Percentiles rank a stretch among this genome's conserved stretches.
phyloP scores from a whole-genome alignment of 2,888 invertebrate genomes.

The Xestia xanthographa region DNA sequence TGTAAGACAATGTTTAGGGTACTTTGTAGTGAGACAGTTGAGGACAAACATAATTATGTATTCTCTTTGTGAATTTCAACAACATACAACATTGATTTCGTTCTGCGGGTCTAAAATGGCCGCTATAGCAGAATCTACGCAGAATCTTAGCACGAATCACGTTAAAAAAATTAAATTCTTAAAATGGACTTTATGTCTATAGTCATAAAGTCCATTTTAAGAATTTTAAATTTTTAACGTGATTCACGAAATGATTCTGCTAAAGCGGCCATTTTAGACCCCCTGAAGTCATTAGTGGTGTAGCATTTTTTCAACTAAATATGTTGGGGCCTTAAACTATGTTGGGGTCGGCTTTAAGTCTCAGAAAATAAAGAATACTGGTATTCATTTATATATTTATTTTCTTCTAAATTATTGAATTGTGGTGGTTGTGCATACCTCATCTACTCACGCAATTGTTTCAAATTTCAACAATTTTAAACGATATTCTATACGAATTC shows the following conservation, averaged over 20 bases:
- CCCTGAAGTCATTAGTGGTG: not conserved
- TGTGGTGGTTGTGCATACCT: not conserved
- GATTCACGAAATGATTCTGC: too few species aligned
- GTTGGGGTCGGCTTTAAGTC: not conserved
- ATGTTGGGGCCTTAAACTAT: not conserved
- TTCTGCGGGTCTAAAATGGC: too few species aligned
- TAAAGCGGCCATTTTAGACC: too few species aligned
- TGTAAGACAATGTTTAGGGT: slow-evolving; percentile 21
- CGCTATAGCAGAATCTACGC: too few species aligned
- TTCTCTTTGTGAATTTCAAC: not conserved
- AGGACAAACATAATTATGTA: not conserved
- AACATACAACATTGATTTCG: not conserved
- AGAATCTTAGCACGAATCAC: too few species aligned
- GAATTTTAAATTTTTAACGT: too few species aligned
- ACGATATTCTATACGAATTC: not conserved
- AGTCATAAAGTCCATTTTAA: too few species aligned
- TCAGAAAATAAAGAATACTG: too few species aligned
- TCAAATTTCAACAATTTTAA: not conserved
- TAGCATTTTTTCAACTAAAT: not conserved
- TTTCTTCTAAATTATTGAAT: not conserved
- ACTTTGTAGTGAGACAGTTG: slow-evolving; percentile 5
- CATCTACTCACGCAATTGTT: not conserved
- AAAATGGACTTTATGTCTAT: too few species aligned
- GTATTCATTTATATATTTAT: too few species aligned
- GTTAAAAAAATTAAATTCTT: too few species aligned